Evolutionary conservation across 1,140 invertebrate genomes (phyloP).

Genomic region (Euwallacea fornicatus): DNA sequence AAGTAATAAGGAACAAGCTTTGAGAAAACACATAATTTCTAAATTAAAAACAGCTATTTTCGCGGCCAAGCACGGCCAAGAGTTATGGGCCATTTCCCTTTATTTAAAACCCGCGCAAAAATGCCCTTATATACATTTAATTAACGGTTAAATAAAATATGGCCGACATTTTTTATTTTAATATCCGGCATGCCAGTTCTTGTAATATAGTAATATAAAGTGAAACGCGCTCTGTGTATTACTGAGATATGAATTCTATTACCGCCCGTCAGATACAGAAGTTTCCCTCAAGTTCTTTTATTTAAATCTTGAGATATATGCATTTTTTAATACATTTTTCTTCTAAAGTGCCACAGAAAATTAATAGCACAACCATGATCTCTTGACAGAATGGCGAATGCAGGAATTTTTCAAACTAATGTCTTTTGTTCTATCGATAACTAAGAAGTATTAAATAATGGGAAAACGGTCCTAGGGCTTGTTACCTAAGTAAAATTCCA

Average conservation of each 20-base stretch:
- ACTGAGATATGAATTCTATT: slow-evolving; percentile 25
- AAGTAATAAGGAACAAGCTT: neutral
- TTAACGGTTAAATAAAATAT: slow-evolving; percentile 35
- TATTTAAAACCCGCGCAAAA: slow-evolving; percentile 26
- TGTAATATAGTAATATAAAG: slow-evolving; percentile 25
- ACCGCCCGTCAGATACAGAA: slow-evolving; percentile 11
- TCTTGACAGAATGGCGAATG: too few relatives aligned
- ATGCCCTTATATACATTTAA: slow-evolving; percentile 33
- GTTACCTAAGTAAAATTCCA: too few relatives aligned
- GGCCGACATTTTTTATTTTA: slow-evolving; percentile 33
- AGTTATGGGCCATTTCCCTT: slow-evolving; percentile 31
- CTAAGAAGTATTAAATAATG: too few relatives aligned
- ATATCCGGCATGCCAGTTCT: slow-evolving; percentile 27
- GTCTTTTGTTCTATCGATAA: too few relatives aligned
- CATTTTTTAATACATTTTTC: too few relatives aligned
- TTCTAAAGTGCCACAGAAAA: too few relatives aligned
- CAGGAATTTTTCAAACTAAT: too few relatives aligned
- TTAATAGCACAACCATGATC: too few relatives aligned
- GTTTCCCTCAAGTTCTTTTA: slow-evolving; percentile 11
- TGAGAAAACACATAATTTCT: slow-evolving; percentile 31
- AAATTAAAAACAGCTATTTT: slow-evolving; percentile 33
- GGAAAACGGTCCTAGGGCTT: too few relatives aligned
- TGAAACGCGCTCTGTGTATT: slow-evolving; percentile 6
- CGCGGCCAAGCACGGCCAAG: slow-evolving; percentile 19
- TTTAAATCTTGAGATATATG: too few relatives aligned